Base-by-base conservation (phyloP, 2,888 invertebrate genomes). In the Rhyacophila evoluta region DNA sequence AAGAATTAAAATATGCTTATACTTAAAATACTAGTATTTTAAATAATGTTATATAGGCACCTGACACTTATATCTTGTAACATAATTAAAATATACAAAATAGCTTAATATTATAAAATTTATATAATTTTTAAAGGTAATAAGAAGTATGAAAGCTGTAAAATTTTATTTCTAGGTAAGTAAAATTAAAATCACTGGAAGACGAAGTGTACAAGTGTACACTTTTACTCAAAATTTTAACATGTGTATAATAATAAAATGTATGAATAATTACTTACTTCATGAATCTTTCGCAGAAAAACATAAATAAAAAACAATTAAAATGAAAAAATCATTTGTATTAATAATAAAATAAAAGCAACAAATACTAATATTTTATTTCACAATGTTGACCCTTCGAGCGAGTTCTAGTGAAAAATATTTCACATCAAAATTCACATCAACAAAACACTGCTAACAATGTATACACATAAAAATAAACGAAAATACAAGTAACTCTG, bases 371-470 rank as follows among this genome's bases (percentile, higher is more conserved):
- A 19, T 41, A 41, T 33, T 33, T 4, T 4, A 41, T n/a, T 41
- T 41, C 41, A 41, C 41, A 33, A n/a, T 41, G 41, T 41, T 15
- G 41, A 41, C 19, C 41, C 15, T 19, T 41, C 8, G 5, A 5
- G 15, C 6, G 6, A 41, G 15, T 41, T 15, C 29, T 33, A 4
- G 4, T 33, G 6, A 1, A 55, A 55, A 55, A 55, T 19, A 25
- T 39, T n/a, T 8, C 25, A 55, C 55, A 55, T 8, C 0, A 25
- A 41, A 55, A 55, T 19, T 55, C 25, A 55, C 55, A 55, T 1
- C 15, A 55, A 55, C 55, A 55, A 55, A 55, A 55, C 55, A 55
- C 55, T 19, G 55, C 25, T 8, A 55, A 55, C 55, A 55, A 19
- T 55, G 10, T 55, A 10, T 19, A 55, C 55, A 19, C n/a, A 55